These are phyloP conservation scores for Koerneria pararmatus DNA, from an alignment of 2,888 invertebrate species.

Conservation along the genomic window DNA sequence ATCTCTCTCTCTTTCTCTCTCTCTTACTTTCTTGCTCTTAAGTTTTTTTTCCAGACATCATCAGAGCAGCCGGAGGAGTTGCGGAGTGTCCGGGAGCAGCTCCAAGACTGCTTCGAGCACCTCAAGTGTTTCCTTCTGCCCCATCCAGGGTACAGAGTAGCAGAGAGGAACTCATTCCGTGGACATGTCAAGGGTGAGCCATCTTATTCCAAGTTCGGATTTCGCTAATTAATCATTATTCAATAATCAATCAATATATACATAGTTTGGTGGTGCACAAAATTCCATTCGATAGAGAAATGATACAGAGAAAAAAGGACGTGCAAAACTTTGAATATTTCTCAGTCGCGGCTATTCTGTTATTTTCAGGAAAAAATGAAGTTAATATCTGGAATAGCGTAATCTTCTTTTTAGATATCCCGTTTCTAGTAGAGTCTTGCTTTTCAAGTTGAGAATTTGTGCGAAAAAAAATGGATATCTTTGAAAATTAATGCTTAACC, in stretches of 20 bases:
- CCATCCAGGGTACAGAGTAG: constrained; percentile 57
- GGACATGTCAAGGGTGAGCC: constrained; percentile 52
- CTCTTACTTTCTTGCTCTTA: too few relatives aligned
- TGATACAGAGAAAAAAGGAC: neutral
- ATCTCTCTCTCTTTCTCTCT: too few relatives aligned
- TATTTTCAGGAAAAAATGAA: too few relatives aligned
- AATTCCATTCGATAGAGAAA: neutral
- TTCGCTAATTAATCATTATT: neutral
- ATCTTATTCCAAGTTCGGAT: neutral
- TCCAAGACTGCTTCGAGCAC: constrained; percentile 46
- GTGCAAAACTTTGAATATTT: too few relatives aligned
- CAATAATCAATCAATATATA: neutral
- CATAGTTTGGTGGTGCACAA: neutral
- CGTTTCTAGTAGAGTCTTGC: too few relatives aligned
- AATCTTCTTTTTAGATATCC: too few relatives aligned
- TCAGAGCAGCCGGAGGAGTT: constrained; percentile 39
- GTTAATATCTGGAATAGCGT: too few relatives aligned
- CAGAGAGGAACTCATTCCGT: constrained; percentile 50
- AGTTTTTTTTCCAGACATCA: constrained; percentile 22
- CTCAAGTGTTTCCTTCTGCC: constrained; percentile 51
- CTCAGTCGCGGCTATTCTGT: too few relatives aligned
- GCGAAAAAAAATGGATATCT: too few relatives aligned
- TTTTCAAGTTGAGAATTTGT: too few relatives aligned
- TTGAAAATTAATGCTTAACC: too few relatives aligned
- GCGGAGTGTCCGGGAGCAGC: constrained; percentile 37